A percentile compares a stretch with the other conserved stretches of the same genome.
These are phyloP conservation scores for Haliclystus octoradiatus DNA, from an alignment of 30 jellyfish, hydroid and myxozoan species.

Conservation along the genomic window DNA sequence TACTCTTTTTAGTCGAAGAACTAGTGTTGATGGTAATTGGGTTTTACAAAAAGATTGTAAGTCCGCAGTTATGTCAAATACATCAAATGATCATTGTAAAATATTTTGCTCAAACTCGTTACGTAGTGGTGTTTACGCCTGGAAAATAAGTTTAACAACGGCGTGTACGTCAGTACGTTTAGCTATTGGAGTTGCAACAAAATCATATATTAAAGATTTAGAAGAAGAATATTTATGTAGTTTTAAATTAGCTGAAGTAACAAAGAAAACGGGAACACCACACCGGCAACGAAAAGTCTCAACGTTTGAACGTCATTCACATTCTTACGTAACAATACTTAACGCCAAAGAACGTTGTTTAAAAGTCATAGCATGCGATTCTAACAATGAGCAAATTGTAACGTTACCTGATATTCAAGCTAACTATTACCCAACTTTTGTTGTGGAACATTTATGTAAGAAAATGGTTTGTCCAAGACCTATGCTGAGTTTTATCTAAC, in stretches of 20 bases:
- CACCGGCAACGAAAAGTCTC: not conserved
- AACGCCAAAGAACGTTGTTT: not conserved
- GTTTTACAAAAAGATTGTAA: not conserved
- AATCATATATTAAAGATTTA: not conserved
- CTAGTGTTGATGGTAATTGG: not conserved
- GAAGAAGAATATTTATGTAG: not conserved
- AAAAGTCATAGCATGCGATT: not conserved
- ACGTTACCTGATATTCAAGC: not conserved
- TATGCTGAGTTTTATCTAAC: not conserved
- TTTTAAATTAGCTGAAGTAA: not conserved
- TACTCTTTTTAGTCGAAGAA: not conserved
- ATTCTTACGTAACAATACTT: not conserved
- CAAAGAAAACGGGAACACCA: not conserved
- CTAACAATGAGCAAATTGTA: not conserved
- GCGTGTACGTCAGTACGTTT: conserved; percentile 1
- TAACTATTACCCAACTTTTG: not conserved
- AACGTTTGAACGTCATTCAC: not conserved
- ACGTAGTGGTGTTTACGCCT: not conserved
- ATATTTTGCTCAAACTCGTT: not conserved
- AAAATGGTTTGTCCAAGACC: not conserved
- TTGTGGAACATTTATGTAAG: not conserved
- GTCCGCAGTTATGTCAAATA: not conserved
- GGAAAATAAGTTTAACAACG: not conserved
- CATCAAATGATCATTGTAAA: not conserved
- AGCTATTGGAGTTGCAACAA: not conserved